Percentiles rank a stretch among this genome's conserved stretches.
phyloP scores from a whole-genome alignment of 2,888 invertebrate species.

The Nemotelus nigrinus region DNA sequence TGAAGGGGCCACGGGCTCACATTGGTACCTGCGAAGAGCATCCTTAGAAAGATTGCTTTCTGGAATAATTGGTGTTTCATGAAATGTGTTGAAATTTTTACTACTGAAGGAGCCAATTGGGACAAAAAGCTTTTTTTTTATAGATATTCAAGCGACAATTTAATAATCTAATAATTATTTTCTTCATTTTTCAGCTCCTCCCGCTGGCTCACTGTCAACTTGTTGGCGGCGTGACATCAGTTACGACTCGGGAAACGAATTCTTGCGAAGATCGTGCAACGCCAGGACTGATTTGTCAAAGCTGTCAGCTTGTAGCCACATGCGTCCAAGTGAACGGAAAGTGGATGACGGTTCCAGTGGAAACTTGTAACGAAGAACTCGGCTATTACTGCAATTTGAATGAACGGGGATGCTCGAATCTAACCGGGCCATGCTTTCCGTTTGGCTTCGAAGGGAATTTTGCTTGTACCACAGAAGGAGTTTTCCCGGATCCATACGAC shows the following conservation, averaged over 20 bases:
- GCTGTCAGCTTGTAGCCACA: conserved; percentile 61
- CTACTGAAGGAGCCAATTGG: too few species aligned
- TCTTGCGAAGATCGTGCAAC: conserved; percentile 59
- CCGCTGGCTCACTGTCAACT: not conserved
- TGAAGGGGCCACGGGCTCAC: too few species aligned
- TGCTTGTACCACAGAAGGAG: conserved; percentile 62
- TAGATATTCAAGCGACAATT: too few species aligned
- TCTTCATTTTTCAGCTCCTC: conserved; percentile 20
- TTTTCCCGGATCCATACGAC: conserved; percentile 64
- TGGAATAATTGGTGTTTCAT: too few species aligned
- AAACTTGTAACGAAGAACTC: conserved; percentile 60
- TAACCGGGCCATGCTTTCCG: conserved; percentile 63
- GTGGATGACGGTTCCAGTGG: conserved; percentile 63
- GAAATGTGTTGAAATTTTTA: too few species aligned
- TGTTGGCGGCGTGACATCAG: conserved; percentile 15
- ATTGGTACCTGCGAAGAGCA: too few species aligned
- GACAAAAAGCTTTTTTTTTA: too few species aligned
- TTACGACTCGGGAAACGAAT: conserved; percentile 58
- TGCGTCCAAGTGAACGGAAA: conserved; percentile 61
- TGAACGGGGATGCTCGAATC: conserved; percentile 59
- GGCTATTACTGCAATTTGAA: conserved; percentile 62
- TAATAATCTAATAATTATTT: not conserved
- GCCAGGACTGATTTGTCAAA: conserved; percentile 62
- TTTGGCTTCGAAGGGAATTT: conserved; percentile 63
- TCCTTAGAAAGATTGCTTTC: too few species aligned